Evolutionary conservation across 2,888 invertebrate genomes (phyloP).

Genomic region (Cantharis rustica): DNA sequence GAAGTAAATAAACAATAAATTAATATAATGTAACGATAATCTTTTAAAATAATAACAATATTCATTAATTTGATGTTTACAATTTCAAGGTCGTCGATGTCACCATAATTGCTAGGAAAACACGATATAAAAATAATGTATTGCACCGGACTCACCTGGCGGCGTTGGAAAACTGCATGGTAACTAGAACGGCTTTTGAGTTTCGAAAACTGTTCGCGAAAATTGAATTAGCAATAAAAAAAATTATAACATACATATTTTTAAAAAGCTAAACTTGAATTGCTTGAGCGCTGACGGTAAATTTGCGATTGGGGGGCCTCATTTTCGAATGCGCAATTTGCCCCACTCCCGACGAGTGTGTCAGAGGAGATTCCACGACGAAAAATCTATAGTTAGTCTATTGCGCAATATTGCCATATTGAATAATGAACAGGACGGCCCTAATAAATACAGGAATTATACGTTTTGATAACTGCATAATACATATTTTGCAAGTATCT

Average conservation of each 20-base stretch:
- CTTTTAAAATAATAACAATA: not conserved
- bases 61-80: not conserved
- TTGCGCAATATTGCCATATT: conserved; percentile 35
- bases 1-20: not conserved
- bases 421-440: conserved; percentile 12
- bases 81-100: not conserved
- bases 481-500: not conserved
- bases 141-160: not conserved
- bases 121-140: not conserved
- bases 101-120: not conserved
- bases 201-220: not conserved
- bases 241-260: not conserved
- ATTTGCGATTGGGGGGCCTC: conserved; percentile 37
- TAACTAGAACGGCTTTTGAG: not conserved
- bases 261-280: not conserved
- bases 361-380: conserved; percentile 34
- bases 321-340: conserved; percentile 54
- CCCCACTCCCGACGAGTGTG: conserved; percentile 42
- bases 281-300: conserved; percentile 28
- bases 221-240: not conserved
- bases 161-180: not conserved
- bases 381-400: conserved; percentile 38
- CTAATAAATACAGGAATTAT: not conserved
- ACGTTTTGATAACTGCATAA: not conserved
- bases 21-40: not conserved